phyloP scores from a whole-genome alignment of 1,140 invertebrate genomes.

The Drosophila willistoni region DNA sequence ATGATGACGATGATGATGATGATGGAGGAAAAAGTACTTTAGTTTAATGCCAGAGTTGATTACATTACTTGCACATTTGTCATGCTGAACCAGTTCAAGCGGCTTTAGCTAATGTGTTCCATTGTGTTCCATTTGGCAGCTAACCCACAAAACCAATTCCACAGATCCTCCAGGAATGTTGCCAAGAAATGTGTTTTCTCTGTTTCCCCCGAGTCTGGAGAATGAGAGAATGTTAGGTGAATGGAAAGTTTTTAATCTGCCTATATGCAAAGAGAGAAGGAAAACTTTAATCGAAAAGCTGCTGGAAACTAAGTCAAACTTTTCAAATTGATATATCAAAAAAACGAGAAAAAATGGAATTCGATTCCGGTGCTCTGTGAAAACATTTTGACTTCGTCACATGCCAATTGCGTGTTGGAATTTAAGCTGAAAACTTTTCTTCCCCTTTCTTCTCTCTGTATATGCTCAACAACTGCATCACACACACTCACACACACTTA shows the following conservation, averaged over 20 bases:
- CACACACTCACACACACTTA: background rate
- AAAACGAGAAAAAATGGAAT: constrained; percentile 27
- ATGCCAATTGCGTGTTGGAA: constrained; percentile 64
- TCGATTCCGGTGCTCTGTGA: constrained; percentile 52
- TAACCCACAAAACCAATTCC: constrained; percentile 15
- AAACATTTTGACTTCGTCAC: constrained; percentile 46
- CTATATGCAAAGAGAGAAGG: constrained; percentile 42
- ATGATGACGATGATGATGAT: background rate
- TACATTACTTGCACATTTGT: constrained; percentile 18
- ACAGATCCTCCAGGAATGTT: constrained; percentile 25
- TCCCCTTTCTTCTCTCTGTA: background rate
- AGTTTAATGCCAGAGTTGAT: constrained; percentile 13
- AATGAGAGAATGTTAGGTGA: background rate
- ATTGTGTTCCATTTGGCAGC: constrained; percentile 40
- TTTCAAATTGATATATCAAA: constrained; percentile 64
- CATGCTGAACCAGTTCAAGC: constrained; percentile 6
- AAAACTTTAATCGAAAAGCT: constrained; percentile 63
- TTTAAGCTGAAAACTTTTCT: constrained; percentile 66
- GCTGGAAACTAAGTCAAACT: constrained; percentile 61
- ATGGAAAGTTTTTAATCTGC: constrained; percentile 59
- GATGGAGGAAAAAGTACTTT: background rate
- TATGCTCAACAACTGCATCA: background rate
- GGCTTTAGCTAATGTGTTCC: constrained; percentile 30
- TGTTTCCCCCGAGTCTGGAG: background rate
- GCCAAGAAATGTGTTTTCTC: constrained; percentile 41